Evolutionary conservation across 2,797 vertebrate genomes (phyloP), one percentile per base, ranked within the genome.

Genomic region (Liparis tanakae): DNA sequence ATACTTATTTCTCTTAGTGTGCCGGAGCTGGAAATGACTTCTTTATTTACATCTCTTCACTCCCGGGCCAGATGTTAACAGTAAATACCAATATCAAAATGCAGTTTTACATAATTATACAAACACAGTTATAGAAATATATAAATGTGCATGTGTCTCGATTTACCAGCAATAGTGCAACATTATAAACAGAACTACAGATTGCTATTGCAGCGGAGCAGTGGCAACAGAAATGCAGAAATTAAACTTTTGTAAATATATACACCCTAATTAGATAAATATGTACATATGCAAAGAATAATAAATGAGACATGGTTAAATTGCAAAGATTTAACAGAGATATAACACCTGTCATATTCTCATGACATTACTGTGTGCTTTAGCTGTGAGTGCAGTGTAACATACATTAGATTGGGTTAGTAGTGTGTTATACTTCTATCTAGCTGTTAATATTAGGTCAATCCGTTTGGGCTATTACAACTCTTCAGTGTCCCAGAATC

Each of bases 1-100:
- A 20, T 51, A 51, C 59, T 65, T 51, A 58, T 73, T 68, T 79
- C 50, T 58, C 33, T 60, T 12, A 7, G 22, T 17, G 15, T 71
- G 50, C 56, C 30, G 36, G 25, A 41, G 3, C 53, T 58, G 33
- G 5, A 67, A 82, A 76, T 72, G 0, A 48, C 12, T 43, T 70
- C 44, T 76, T 79, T 70, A 59, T 18, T 30, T 30, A 30, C 25
- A 30, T 30, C 1, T 44, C 22, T 33, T 12, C 33, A 22, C 30
- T 50, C 18, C 46, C n/a, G 1, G 62, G 18, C 62, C 25, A 67
- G 41, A 50, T 51, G 18, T 54, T 61, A 33, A 54, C 6, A 10
- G 30, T 39, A 54, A 58, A 20, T 60, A 30, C 10, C 25, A 17
- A 25, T n/a, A 50, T 13, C 22, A 6, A 64, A 55, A 63, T 18